Percentiles rank a stretch among this genome's conserved stretches.
Conservation (phyloP, 2,797 vertebrate species). For the Coendou prehensilis region DNA sequence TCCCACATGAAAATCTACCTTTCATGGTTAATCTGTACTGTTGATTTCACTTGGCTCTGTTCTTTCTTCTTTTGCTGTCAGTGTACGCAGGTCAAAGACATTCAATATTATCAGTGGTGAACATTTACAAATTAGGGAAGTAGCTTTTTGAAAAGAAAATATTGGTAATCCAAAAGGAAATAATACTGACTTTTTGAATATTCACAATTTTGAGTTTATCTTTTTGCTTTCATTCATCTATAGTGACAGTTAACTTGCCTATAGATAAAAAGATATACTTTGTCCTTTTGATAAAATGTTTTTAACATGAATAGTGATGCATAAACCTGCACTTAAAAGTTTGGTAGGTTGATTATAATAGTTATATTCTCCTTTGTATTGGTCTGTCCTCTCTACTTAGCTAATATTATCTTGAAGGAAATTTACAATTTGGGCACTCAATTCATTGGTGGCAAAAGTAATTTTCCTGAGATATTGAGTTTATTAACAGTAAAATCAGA, state of each 20-base stretch:
- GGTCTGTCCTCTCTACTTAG: constrained; percentile 22
- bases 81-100: background rate
- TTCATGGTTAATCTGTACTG: background rate
- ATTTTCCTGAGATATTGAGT: constrained; percentile 49
- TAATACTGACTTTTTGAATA: constrained; percentile 41
- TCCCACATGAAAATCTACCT: constrained; percentile 14
- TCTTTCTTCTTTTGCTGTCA: background rate
- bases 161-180: constrained; percentile 43
- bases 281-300: background rate
- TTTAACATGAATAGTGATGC: background rate
- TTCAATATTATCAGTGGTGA: background rate
- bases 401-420: background rate
- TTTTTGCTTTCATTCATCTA: constrained; percentile 41
- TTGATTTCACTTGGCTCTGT: background rate
- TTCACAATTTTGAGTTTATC: background rate
- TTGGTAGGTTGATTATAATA: constrained; percentile 28
- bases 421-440: background rate
- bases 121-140: constrained; percentile 9
- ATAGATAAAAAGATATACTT: background rate
- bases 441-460: constrained; percentile 48
- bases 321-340: constrained; percentile 25
- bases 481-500: constrained; percentile 58
- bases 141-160: constrained; percentile 54
- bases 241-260: constrained; percentile 28
- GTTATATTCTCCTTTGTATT: background rate